Conservation (phyloP, 2,888 invertebrate genomes). For the Phaonia tiefii region DNA sequence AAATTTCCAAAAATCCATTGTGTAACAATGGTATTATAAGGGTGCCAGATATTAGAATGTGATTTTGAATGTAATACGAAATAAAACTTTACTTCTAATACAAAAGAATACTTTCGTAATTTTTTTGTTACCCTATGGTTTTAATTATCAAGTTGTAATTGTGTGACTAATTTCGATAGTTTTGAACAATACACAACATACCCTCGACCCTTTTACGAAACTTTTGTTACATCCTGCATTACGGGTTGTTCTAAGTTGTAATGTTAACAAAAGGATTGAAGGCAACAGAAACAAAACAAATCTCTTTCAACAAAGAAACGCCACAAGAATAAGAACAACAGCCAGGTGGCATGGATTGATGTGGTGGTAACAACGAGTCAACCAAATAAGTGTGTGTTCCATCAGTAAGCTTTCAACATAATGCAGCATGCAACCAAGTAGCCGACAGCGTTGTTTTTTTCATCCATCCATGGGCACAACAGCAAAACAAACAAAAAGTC, state of each 20-base stretch:
- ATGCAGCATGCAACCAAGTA: slow-evolving; percentile 17
- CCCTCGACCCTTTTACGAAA: background rate
- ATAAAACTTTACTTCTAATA: no score
- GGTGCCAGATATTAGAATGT: no score
- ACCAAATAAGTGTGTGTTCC: slow-evolving; percentile 62
- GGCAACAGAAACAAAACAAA: slow-evolving; percentile 48
- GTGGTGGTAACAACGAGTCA: no score
- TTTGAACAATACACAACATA: no score
- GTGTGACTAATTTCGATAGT: no score
- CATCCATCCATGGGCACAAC: slow-evolving; percentile 59
- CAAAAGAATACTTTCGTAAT: no score
- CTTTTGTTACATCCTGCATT: background rate
- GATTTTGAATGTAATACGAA: no score
- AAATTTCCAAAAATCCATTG: no score
- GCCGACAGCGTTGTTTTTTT: slow-evolving; percentile 31
- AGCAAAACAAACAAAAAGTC: slow-evolving; percentile 62
- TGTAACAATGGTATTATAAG: no score
- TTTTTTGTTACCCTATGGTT: background rate
- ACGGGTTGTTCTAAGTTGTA: slow-evolving; percentile 14
- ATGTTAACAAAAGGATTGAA: slow-evolving; percentile 58
- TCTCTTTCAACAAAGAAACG: slow-evolving; percentile 45
- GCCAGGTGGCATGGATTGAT: no score
- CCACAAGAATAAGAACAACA: background rate
- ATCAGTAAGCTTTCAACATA: slow-evolving; percentile 59
- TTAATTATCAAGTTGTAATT: no score